These are phyloP conservation scores for Centropus bengalensis DNA, from an alignment of 2,113 vertebrate species.

Conservation along the genomic window DNA sequence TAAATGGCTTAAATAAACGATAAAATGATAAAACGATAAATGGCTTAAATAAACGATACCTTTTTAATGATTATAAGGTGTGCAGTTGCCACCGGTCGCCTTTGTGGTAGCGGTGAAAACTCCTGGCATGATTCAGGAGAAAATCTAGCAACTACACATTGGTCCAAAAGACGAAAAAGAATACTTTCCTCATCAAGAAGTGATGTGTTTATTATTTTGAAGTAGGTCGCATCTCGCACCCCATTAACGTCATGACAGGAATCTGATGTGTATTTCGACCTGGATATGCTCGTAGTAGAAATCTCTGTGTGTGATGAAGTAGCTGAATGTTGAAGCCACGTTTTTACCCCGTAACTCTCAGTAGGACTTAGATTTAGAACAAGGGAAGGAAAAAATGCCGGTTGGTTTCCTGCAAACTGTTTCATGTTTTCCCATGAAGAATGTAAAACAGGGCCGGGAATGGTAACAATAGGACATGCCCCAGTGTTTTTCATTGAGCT, in stretches of 20 bases:
- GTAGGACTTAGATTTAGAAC: conserved; percentile 51
- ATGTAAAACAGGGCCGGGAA: conserved; percentile 40
- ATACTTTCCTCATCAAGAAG: conserved; percentile 10
- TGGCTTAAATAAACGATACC: no score
- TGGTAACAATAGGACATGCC: conserved; percentile 4
- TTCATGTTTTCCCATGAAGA: conserved; percentile 35
- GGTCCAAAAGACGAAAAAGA: conserved; percentile 28
- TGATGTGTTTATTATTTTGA: neutral
- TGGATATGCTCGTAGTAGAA: conserved; percentile 58
- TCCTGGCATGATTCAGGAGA: neutral
- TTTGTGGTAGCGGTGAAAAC: neutral
- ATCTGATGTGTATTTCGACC: conserved; percentile 44
- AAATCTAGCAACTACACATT: neutral
- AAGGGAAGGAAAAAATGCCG: conserved; percentile 13
- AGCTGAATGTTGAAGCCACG: conserved; percentile 47
- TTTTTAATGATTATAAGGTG: neutral
- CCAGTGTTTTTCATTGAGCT: neutral
- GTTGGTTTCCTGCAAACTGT: neutral
- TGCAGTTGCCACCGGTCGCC: neutral
- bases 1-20: no score
- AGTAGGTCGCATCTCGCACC: neutral
- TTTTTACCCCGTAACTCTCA: neutral
- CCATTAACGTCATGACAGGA: conserved; percentile 3
- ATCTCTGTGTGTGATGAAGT: conserved; percentile 53
- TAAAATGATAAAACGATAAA: no score